Evolutionary conservation across 2,797 vertebrate genomes (phyloP).

Genomic region (Chaenodraco wilsoni): DNA sequence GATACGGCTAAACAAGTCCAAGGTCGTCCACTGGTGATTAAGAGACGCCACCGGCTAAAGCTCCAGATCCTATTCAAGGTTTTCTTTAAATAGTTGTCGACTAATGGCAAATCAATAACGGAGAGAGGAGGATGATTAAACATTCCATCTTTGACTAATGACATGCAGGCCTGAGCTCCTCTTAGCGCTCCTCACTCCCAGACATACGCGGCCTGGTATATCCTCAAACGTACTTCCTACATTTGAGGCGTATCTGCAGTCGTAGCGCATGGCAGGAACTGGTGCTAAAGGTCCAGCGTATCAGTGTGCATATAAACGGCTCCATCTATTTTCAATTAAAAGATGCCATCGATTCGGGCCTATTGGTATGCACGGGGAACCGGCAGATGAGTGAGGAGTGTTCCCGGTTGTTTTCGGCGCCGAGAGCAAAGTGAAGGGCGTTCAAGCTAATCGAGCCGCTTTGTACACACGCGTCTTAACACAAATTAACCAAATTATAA

Average conservation of each 20-base stretch:
- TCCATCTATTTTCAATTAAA: slow-evolving; percentile 82
- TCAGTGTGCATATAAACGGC: slow-evolving; percentile 76
- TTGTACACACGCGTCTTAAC: slow-evolving; percentile 70
- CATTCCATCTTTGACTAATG: slow-evolving; percentile 83
- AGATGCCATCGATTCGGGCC: slow-evolving; percentile 77
- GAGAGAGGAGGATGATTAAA: slow-evolving; percentile 79
- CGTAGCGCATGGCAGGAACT: neutral
- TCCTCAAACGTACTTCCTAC: slow-evolving; percentile 33
- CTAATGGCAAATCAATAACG: slow-evolving; percentile 85
- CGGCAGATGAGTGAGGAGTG: slow-evolving; percentile 69
- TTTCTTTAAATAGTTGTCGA: slow-evolving; percentile 81
- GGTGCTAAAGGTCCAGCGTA: slow-evolving; percentile 66
- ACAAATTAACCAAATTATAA: slow-evolving; percentile 79
- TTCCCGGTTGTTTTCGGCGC: slow-evolving; percentile 62
- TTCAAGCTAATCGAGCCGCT: slow-evolving; percentile 64
- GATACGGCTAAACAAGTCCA: slow-evolving; percentile 70
- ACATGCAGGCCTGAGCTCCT: slow-evolving; percentile 66
- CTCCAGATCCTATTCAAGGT: slow-evolving; percentile 67
- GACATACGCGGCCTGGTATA: slow-evolving; percentile 45
- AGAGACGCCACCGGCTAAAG: slow-evolving; percentile 59
- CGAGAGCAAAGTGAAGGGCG: slow-evolving; percentile 65
- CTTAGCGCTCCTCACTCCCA: slow-evolving; percentile 37
- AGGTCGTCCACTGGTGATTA: slow-evolving; percentile 76
- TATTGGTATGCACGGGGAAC: slow-evolving; percentile 78
- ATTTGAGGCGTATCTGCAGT: slow-evolving; percentile 56